These are phyloP conservation scores for Boulengeromyrus knoepffleri DNA, from an alignment of 2,113 vertebrate species.

Conservation along the genomic window DNA sequence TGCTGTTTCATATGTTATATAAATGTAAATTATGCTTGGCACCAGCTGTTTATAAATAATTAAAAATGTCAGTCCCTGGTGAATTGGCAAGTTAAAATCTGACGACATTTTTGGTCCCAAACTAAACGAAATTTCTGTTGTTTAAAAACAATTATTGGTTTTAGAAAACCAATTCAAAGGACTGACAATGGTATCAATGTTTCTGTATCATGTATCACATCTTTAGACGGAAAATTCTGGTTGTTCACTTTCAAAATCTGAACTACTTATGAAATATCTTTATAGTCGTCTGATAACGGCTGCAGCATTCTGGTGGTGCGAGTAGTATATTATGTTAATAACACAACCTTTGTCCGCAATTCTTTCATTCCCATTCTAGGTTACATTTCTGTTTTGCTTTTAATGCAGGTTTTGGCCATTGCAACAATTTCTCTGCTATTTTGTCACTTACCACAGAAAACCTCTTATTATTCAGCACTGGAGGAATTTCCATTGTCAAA, in stretches of 20 bases:
- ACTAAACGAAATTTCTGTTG: background rate
- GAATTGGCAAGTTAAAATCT: background rate
- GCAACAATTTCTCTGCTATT: background rate
- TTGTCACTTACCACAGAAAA: background rate
- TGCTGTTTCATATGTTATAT: background rate
- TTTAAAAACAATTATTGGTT: background rate
- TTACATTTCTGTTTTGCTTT: background rate
- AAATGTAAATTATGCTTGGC: constrained; percentile 4
- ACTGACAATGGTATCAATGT: background rate
- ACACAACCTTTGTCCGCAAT: background rate
- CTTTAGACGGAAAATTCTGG: background rate
- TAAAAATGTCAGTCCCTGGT: background rate
- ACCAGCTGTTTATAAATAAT: constrained; percentile 4
- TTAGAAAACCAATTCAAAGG: background rate
- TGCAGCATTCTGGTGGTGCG: background rate
- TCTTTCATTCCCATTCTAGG: background rate
- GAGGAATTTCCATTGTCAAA: background rate
- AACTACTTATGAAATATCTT: background rate
- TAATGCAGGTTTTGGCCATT: background rate
- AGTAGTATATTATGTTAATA: background rate
- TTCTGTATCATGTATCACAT: background rate
- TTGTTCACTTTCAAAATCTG: background rate
- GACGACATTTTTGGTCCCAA: background rate
- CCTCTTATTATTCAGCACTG: background rate
- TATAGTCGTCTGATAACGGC: background rate